Percentiles rank a stretch among this genome's conserved stretches.
phyloP scores from a whole-genome alignment of 2,797 vertebrate species.

The Channa striata region DNA sequence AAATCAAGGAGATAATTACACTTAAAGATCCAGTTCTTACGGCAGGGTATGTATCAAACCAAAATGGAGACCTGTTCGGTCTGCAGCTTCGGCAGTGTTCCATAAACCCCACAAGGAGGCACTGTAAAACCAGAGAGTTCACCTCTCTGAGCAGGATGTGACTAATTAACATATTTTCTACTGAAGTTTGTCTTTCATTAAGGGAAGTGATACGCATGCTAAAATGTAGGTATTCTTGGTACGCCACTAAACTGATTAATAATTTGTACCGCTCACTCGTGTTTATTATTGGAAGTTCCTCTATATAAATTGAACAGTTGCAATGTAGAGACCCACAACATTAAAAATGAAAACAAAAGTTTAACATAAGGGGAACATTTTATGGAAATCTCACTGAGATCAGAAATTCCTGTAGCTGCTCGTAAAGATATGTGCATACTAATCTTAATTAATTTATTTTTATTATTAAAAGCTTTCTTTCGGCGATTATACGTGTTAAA shows the following conservation, averaged over 20 bases:
- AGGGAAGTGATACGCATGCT: background rate
- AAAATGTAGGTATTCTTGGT: background rate
- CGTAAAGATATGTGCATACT: background rate
- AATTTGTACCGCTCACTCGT: background rate
- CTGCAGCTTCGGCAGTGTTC: conserved; percentile 2
- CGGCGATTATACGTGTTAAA: no score
- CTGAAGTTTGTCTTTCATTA: background rate
- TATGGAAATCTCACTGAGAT: background rate
- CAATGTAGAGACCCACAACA: background rate
- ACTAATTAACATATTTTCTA: background rate
- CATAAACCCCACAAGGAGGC: conserved; percentile 48
- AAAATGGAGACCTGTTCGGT: conserved; percentile 54
- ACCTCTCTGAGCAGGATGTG: conserved; percentile 20
- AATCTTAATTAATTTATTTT: no score
- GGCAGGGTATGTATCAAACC: conserved; percentile 6
- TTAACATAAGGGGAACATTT: background rate
- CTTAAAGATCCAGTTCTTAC: background rate
- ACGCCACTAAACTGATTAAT: background rate
- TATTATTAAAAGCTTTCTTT: no score
- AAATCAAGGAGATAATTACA: background rate
- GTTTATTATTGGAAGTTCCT: background rate
- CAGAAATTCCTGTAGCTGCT: conserved; percentile 25
- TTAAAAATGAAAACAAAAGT: background rate
- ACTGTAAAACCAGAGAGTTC: conserved; percentile 8
- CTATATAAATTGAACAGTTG: background rate